Evolutionary conservation across 2,797 vertebrate species (phyloP).

Genomic region (Hypotaenidia philippensis): DNA sequence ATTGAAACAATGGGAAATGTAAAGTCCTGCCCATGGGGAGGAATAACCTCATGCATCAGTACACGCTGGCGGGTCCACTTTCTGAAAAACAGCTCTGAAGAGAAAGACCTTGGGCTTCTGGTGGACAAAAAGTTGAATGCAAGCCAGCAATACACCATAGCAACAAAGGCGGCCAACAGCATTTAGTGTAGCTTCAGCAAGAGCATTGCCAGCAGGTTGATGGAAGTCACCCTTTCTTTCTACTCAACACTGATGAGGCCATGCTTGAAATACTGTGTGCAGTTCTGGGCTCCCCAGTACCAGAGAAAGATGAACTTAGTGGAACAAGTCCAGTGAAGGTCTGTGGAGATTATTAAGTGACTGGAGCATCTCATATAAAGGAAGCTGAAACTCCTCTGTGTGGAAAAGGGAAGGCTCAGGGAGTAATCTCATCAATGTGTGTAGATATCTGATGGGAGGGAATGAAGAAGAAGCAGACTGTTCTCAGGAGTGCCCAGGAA

Average conservation of each 20-base stretch:
- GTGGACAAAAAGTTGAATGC: not conserved
- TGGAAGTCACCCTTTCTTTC: not conserved
- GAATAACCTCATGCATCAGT: not conserved
- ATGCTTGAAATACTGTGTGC: not conserved
- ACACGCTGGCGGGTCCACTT: not conserved
- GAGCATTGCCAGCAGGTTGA: not conserved
- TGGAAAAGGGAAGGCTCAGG: not conserved
- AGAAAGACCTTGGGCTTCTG: not conserved
- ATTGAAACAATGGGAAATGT: not conserved
- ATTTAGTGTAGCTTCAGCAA: not conserved
- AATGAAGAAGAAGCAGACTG: not conserved
- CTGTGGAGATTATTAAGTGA: not conserved
- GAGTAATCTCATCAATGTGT: not conserved
- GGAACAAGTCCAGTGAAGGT: not conserved
- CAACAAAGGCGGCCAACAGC: not conserved
- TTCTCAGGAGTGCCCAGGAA: not conserved
- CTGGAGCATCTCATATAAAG: not conserved
- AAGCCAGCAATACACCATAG: not conserved
- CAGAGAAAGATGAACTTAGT: not conserved
- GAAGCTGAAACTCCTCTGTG: not conserved
- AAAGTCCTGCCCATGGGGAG: not conserved
- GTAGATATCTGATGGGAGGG: not conserved
- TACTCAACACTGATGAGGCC: not conserved
- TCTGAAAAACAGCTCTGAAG: not conserved
- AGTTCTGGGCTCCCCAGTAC: not conserved